Conservation (phyloP, 2,797 vertebrate genomes). For the Notolabrus celidotus region DNA sequence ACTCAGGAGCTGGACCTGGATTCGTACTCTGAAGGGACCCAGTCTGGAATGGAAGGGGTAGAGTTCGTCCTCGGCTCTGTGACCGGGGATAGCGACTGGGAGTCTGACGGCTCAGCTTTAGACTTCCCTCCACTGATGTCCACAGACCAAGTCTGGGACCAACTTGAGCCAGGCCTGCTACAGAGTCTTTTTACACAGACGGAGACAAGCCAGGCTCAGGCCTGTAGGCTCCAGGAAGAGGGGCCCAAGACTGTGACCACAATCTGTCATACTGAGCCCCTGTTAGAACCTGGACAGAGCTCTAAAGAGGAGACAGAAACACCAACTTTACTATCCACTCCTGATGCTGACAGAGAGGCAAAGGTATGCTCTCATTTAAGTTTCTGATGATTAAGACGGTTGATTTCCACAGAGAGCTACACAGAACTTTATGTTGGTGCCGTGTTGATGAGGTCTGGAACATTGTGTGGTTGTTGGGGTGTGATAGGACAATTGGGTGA, state of each 20-base stretch:
- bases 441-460: background rate
- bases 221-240: conserved; percentile 32
- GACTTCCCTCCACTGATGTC: conserved; percentile 64
- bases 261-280: conserved; percentile 33
- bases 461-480: background rate
- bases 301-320: conserved; percentile 58
- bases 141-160: conserved; percentile 79
- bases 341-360: conserved; percentile 35
- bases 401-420: background rate
- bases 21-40: conserved; percentile 84
- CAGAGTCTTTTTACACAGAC: conserved; percentile 80
- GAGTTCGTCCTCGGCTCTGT: conserved; percentile 85
- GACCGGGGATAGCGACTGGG: conserved; percentile 88
- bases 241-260: conserved; percentile 12
- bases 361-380: conserved; percentile 72
- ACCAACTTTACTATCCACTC: conserved; percentile 19
- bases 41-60: conserved; percentile 83
- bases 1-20: conserved; percentile 82
- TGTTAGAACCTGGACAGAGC: conserved; percentile 37
- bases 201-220: conserved; percentile 39
- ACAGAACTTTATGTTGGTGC: background rate
- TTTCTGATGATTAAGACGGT: background rate
- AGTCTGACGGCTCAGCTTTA: conserved; percentile 81
- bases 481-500: background rate
- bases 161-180: conserved; percentile 83